phyloP scores from a whole-genome alignment of 2,113 vertebrate species.

The Podilymbus podiceps region DNA sequence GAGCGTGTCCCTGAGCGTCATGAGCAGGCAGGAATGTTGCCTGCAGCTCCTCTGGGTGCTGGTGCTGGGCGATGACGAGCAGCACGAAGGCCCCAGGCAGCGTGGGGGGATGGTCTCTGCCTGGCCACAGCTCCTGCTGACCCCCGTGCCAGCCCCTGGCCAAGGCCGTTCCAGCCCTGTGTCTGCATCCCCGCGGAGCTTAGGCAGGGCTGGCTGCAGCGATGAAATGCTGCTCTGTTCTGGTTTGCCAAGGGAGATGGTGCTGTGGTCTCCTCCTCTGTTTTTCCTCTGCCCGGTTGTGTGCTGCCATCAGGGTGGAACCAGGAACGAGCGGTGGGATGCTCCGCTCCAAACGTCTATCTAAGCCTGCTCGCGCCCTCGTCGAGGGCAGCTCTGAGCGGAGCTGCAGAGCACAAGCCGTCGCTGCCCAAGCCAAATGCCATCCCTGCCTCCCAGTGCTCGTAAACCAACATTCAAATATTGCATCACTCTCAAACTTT shows the following conservation, averaged over 20 bases:
- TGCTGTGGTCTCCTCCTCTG: neutral
- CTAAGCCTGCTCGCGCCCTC: neutral
- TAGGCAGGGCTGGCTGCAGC: neutral
- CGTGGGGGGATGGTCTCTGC: fast-evolving
- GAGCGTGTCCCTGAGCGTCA: fast-evolving
- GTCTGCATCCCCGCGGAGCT: neutral
- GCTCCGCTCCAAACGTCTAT: neutral
- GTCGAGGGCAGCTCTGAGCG: fast-evolving
- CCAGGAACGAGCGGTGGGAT: fast-evolving
- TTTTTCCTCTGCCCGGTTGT: neutral
- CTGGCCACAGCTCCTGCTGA: neutral
- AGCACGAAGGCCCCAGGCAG: neutral
- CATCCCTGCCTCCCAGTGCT: neutral
- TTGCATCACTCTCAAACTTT: neutral
- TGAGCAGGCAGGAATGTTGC: neutral
- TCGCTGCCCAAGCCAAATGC: neutral
- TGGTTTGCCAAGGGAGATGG: neutral
- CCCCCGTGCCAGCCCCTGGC: neutral
- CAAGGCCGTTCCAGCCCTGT: neutral
- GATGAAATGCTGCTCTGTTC: fast-evolving
- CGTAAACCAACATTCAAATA: neutral
- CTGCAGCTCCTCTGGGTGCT: neutral
- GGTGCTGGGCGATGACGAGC: neutral
- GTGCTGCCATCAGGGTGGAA: neutral
- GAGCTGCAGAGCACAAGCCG: neutral